phyloP scores from a whole-genome alignment of 2,113 vertebrate genomes.

The Delphinapterus leucas region DNA sequence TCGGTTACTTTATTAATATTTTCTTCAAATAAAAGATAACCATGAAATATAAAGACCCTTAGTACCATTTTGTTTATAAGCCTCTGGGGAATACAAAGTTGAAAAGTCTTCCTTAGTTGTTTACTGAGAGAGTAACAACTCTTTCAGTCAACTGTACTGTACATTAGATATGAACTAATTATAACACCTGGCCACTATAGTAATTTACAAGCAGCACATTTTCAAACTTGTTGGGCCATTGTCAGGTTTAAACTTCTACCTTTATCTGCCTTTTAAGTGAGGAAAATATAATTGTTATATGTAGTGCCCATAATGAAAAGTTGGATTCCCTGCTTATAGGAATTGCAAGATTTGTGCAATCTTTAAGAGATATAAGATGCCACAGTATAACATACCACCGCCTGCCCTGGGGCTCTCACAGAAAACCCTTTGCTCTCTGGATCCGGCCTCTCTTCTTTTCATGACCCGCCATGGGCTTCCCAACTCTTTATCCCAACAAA shows the following conservation, averaged over 20 bases:
- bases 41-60: not conserved
- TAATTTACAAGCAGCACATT: not conserved
- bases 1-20: not conserved
- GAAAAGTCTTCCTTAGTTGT: not conserved
- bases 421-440: not conserved
- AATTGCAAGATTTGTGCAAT: not conserved
- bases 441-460: not conserved
- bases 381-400: fast-evolving
- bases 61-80: not conserved
- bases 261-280: not conserved
- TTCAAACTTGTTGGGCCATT: not conserved
- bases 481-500: not conserved
- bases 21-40: slow-evolving; percentile 17
- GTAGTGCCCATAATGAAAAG: not conserved
- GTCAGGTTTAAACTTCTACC: not conserved
- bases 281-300: not conserved
- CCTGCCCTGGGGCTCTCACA: not conserved
- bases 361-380: not conserved
- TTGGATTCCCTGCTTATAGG: not conserved
- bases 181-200: not conserved
- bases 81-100: not conserved
- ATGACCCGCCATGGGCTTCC: not conserved
- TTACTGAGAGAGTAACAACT: not conserved
- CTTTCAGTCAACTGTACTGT: not conserved
- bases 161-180: not conserved